Base-by-base conservation (phyloP, 1,140 invertebrate species). In the Zaprionus gabonicus region DNA sequence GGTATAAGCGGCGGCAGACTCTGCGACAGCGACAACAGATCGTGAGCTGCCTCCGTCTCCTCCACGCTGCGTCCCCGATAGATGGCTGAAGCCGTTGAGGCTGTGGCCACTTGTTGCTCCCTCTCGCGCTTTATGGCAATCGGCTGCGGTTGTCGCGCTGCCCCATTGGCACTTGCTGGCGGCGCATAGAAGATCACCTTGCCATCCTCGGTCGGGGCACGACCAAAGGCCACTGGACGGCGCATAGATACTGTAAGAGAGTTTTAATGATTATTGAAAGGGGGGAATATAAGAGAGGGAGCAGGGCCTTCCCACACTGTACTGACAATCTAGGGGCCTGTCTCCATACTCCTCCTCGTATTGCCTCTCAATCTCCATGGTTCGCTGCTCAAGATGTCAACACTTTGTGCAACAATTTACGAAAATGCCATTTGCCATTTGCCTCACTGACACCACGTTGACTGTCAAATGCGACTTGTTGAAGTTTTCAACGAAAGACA, bases 21-120 rank as follows among this genome's bases (percentile, higher is more conserved):
- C 65, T 97, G 95, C 3, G 96, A 97, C 12, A 97, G 93, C 68
- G 97, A 97, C 15, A 97, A 93, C n/a, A 97, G 93, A 87, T 97
- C 97, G 82, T 97, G 97, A 1, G 97, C 97, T 4, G 96, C 97
- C 93, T 97, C 96, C 1, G 96, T 97, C 90, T 97, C 97, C 79
- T 96, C 96, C 1, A 95, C 94, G 56, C 96, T 96, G 67, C 96
- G 94, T 59, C 94, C 94, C 10, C 94, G 93, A 67, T 95, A 95
- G 66, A 95, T 91, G 12, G 76, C 46, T 2, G 53, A 67, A 3
- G 76, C 17, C 15, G 56, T n/a, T 5, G 65, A 9, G n/a, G 57
- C 56, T 1, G 72, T 57, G 1, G 73, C 71, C 55, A 93, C 93
- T 49, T 88, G 92, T 56, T 93, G 92, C 51, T 78, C 78, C 25